Evolutionary conservation across 2,888 invertebrate species (phyloP).

Genomic region (Scaptodrosophila latifasciaeformis): DNA sequence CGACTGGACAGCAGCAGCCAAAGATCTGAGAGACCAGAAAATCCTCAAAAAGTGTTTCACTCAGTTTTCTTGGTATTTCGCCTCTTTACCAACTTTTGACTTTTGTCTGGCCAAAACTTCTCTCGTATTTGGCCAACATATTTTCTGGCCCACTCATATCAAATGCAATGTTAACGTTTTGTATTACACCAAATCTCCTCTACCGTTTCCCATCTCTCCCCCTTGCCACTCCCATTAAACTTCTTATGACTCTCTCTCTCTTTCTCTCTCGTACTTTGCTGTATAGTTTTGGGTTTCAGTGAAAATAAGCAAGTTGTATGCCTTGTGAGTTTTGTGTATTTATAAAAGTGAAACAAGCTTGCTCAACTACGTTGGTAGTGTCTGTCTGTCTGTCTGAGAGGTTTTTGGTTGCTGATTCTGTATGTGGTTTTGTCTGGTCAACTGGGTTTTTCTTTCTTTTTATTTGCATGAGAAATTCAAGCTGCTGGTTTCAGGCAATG

Average conservation of each 20-base stretch:
- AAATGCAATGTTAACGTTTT: conserved; percentile 65
- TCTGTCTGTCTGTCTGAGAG: no score
- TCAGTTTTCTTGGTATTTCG: neutral
- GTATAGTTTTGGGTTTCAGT: conserved; percentile 59
- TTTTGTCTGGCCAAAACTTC: conserved; percentile 32
- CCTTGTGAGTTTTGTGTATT: conserved; percentile 18
- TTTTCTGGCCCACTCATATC: conserved; percentile 27
- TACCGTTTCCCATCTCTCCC: no score
- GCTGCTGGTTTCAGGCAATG: neutral
- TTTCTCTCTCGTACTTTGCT: conserved; percentile 1
- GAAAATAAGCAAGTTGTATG: conserved; percentile 45
- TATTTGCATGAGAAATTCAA: conserved; percentile 15
- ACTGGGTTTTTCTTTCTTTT: conserved; percentile 4
- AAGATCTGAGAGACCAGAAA: neutral
- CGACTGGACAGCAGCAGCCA: no score
- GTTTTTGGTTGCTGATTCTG: conserved; percentile 10
- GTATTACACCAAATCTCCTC: conserved; percentile 40
- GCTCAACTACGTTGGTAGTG: no score
- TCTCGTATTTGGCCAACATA: conserved; percentile 33
- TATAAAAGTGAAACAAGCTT: conserved; percentile 48
- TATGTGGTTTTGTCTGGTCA: conserved; percentile 5
- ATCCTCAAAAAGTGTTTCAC: neutral
- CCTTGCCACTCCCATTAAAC: no score
- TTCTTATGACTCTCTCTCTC: conserved; percentile 6
- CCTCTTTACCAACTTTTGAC: neutral